phyloP scores from a whole-genome alignment of 2,888 invertebrate genomes.

The Danaus chrysippus region DNA sequence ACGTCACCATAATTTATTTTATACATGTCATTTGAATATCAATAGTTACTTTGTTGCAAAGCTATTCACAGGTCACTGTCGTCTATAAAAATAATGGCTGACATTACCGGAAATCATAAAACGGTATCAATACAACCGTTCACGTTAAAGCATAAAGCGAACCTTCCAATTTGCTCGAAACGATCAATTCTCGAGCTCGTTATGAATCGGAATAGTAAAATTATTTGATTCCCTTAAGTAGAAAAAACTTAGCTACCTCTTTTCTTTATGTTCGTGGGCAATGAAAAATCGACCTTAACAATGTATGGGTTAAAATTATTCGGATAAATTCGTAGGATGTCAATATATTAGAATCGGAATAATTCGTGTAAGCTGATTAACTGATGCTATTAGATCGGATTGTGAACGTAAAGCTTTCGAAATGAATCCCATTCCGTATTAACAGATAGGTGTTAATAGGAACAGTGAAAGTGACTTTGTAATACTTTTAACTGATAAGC shows the following conservation, averaged over 20 bases:
- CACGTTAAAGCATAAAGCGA: background rate
- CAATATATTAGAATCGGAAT: background rate
- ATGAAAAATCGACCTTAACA: background rate
- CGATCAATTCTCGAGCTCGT: no score
- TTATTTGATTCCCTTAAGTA: background rate
- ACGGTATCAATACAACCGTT: conserved; percentile 18
- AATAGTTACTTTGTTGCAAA: conserved; percentile 41
- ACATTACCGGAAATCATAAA: conserved; percentile 58
- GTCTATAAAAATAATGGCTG: conserved; percentile 48
- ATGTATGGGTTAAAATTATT: background rate
- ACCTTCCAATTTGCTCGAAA: background rate
- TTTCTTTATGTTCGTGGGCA: background rate
- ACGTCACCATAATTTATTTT: conserved; percentile 29
- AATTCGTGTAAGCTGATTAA: conserved; percentile 7
- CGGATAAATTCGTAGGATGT: background rate
- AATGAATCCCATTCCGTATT: conserved; percentile 1
- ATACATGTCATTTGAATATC: conserved; percentile 32
- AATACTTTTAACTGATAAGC: no score
- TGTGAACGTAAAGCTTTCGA: background rate
- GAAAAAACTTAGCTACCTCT: background rate
- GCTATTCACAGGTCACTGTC: conserved; percentile 34
- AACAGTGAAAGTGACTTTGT: background rate
- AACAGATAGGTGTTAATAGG: background rate
- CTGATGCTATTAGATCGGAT: background rate
- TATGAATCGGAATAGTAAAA: background rate